A percentile compares a stretch with the other conserved stretches of the same genome.
These are phyloP conservation scores for Cliona cf. orientalis DNA, from an alignment of 37 sponge, comb jelly and placozoan species.

Conservation along the genomic window DNA sequence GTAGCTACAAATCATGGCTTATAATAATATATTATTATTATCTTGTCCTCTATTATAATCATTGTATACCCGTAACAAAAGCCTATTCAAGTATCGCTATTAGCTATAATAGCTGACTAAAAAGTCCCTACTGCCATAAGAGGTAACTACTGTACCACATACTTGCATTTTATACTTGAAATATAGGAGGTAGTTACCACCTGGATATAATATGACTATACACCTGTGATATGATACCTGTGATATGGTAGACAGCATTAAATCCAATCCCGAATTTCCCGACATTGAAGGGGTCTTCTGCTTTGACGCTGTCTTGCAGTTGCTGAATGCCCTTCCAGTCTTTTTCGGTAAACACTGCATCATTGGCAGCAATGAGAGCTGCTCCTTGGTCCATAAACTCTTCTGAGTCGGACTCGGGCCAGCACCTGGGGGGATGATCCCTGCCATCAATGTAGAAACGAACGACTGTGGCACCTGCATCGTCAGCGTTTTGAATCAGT, in stretches of 20 bases:
- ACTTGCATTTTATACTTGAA: neutral
- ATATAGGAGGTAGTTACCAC: neutral
- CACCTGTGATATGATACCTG: constrained; percentile 35
- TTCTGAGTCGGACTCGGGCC: constrained; percentile 7
- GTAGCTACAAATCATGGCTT: no score
- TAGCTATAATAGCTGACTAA: no score
- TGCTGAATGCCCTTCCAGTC: constrained; percentile 75
- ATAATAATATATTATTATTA: no score
- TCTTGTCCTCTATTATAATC: no score
- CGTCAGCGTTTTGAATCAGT: constrained; percentile 84
- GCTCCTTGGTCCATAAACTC: constrained; percentile 71
- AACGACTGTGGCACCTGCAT: constrained; percentile 68
- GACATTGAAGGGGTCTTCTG: constrained; percentile 76
- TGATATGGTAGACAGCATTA: constrained; percentile 78
- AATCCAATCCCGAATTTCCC: constrained; percentile 82
- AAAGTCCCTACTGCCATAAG: no score
- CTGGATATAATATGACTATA: neutral
- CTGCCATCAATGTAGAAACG: constrained; percentile 60
- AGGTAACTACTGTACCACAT: neutral
- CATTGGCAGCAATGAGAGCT: constrained; percentile 65
- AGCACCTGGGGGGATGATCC: constrained; percentile 9
- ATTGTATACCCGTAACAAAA: no score
- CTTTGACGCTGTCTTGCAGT: constrained; percentile 65
- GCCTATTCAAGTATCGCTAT: no score
- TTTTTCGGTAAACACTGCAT: constrained; percentile 56